phyloP scores from a whole-genome alignment of 2,797 vertebrate species.

The Carduelis carduelis region DNA sequence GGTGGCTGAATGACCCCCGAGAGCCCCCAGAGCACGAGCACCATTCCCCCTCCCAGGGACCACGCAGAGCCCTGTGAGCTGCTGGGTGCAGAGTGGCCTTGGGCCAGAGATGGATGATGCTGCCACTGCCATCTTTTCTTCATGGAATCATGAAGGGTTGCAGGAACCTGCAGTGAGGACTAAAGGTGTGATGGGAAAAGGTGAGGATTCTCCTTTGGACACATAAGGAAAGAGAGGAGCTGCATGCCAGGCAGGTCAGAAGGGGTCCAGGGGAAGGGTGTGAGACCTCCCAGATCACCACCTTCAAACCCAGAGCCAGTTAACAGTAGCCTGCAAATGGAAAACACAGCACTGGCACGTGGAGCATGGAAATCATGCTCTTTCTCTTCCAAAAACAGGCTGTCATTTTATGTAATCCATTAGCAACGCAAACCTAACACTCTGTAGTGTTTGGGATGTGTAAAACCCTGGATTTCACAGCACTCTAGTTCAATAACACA shows the following conservation, averaged over 20 bases:
- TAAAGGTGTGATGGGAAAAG: neutral
- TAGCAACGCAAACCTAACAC: neutral
- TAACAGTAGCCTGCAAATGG: neutral
- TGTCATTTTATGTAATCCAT: neutral
- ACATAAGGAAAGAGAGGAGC: neutral
- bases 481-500: accelerated
- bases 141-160: accelerated
- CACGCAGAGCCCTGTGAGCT: neutral
- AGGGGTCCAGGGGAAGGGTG: neutral
- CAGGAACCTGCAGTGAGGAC: neutral
- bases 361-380: neutral
- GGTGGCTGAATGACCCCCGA: neutral
- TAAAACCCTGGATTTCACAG: neutral
- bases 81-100: neutral
- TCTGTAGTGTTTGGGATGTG: accelerated
- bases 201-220: neutral
- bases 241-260: neutral
- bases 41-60: neutral
- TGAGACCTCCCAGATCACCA: neutral
- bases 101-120: neutral
- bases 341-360: accelerated
- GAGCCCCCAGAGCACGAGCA: neutral
- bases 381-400: neutral
- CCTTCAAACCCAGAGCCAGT: neutral
- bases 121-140: neutral